Conservation (phyloP, 2,797 vertebrate species). For the Morus bassanus region DNA sequence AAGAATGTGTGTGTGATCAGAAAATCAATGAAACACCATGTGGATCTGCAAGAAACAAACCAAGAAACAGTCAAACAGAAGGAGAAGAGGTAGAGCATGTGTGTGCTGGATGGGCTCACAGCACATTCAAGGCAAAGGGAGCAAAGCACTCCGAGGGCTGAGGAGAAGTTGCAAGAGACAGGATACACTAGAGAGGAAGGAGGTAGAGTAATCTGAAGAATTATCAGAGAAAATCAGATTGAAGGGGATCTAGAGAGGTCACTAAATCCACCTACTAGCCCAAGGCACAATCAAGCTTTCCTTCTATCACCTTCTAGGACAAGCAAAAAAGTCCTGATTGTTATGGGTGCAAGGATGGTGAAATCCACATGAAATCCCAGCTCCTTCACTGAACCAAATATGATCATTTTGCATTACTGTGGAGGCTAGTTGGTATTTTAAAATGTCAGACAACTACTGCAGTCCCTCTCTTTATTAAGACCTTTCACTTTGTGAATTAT, state of each 20-base stretch:
- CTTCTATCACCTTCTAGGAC: not conserved
- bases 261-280: not conserved
- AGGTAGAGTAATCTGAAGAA: not conserved
- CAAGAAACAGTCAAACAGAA: not conserved
- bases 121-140: not conserved
- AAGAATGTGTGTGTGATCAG: constrained; percentile 50
- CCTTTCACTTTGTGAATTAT: not conserved
- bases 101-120: not conserved
- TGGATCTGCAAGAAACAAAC: not conserved
- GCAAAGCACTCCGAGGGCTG: not conserved
- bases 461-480: not conserved
- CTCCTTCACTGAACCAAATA: not conserved
- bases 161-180: not conserved
- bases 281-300: not conserved
- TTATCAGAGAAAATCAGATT: not conserved
- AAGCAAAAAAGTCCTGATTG: not conserved
- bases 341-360: not conserved
- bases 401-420: not conserved
- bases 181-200: not conserved
- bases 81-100: not conserved
- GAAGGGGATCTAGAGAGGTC: not conserved
- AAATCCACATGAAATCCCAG: not conserved
- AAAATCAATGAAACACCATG: constrained; percentile 55
- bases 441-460: not conserved
- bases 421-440: not conserved